Conservation (phyloP, 1,140 invertebrate species). For the Saccostrea echinata region DNA sequence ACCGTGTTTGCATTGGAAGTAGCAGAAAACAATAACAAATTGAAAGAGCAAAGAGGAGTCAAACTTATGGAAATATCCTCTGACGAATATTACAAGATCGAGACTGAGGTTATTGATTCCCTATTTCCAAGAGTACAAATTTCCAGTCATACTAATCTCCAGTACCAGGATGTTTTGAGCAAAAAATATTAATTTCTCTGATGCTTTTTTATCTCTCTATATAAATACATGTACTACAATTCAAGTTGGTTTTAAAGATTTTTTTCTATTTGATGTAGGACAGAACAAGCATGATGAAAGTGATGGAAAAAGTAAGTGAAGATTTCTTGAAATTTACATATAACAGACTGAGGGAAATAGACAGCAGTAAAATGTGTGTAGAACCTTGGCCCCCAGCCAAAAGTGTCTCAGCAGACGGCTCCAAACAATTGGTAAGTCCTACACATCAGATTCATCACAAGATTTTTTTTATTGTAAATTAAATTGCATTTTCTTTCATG, state of each 20-base stretch:
- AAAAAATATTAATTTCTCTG: neutral
- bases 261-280: neutral
- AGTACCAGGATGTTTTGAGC: neutral
- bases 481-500: neutral
- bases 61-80: neutral
- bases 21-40: neutral
- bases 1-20: neutral
- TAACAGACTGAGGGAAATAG: conserved; percentile 3
- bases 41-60: neutral
- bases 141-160: neutral
- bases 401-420: neutral
- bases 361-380: conserved; percentile 17
- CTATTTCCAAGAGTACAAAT: neutral
- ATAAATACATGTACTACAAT: neutral
- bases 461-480: neutral
- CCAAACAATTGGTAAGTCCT: neutral
- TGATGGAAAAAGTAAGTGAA: conserved; percentile 17
- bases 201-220: neutral
- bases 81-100: conserved; percentile 9
- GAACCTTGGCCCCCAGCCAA: neutral
- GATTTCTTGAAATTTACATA: conserved; percentile 25
- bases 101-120: neutral
- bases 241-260: neutral
- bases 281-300: neutral
- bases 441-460: neutral